phyloP scores from a whole-genome alignment of 2,113 vertebrate species.

The Mobula hypostoma region DNA sequence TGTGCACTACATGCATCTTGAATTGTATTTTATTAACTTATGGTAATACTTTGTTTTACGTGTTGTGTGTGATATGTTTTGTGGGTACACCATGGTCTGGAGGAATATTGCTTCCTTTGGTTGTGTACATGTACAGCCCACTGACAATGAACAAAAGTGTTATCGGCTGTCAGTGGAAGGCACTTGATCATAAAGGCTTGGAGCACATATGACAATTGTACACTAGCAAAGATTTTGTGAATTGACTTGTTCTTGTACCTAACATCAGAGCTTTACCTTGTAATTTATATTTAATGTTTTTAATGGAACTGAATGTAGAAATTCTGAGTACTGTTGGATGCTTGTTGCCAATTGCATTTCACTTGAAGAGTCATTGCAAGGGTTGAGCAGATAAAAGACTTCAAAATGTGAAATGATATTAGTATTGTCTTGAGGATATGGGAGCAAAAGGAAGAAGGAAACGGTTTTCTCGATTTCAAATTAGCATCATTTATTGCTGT shows the following conservation, averaged over 20 bases:
- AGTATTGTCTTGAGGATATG: background rate
- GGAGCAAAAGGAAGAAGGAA: background rate
- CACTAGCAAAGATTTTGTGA: background rate
- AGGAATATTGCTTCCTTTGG: no score
- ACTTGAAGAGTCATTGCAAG: background rate
- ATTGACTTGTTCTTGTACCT: background rate
- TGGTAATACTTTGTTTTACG: no score
- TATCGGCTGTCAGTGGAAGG: no score
- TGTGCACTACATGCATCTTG: no score
- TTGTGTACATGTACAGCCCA: no score
- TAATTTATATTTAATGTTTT: background rate
- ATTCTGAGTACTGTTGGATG: background rate
- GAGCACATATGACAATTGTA: background rate
- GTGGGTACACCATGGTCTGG: no score
- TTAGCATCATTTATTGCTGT: background rate
- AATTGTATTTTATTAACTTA: no score
- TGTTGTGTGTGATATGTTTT: no score
- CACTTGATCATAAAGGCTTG: background rate
- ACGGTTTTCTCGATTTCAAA: background rate
- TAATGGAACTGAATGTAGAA: background rate
- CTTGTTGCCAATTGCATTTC: background rate
- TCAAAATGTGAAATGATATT: background rate
- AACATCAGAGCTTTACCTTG: background rate
- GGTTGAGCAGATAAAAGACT: background rate
- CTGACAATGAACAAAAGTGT: no score